Base-by-base conservation (phyloP, 2,888 invertebrate genomes). In the Sicus ferrugineus region DNA sequence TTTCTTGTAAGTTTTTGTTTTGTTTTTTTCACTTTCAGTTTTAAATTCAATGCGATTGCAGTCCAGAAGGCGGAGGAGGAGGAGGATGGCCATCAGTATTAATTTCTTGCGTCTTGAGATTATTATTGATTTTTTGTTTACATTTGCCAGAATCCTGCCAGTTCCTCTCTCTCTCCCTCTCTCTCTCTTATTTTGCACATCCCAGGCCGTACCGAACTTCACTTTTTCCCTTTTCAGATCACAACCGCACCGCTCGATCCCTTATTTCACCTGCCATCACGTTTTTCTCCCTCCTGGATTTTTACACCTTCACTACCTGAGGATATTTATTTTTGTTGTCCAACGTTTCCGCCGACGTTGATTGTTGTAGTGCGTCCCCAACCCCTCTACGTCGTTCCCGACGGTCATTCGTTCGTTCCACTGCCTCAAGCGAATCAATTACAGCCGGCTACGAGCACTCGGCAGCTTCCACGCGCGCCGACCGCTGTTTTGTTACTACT, bases 221-320 rank as follows among this genome's bases (percentile, higher is more conserved):
- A 38, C 14, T 34, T 14, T 34, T 34, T 1, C 34, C n/a, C 1
- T 7, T 34, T 34, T 1, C 34, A 34, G 34, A 2, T 14, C 52
- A n/a, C n/a, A n/a, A n/a, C n/a, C n/a, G n/a, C 26, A 30, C 30
- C 31, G n/a, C 30, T 56, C 30, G 28, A 30, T 61, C 21, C 0
- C 30, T n/a, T 42, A 38, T 56, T 67, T 56, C 66, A 67, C 66
- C 66, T 67, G 66, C 58, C 66, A 28, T 65, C 52, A 38, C 26
- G 34, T 6, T 64, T 31, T 30, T 14, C 21, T 31, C 31, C 52
- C 31, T 16, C 34, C 31, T 52, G n/a, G n/a, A 48, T 26, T 65
- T 54, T 28, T 56, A n/a, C n/a, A n/a, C 42, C 19, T 52, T 38
- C 26, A 16, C 30, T 67, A 67, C 66, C 66, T 67, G 66, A 58